These are phyloP conservation scores for Eupsilia transversa DNA, from an alignment of 2,888 invertebrate genomes.

Conservation along the genomic window DNA sequence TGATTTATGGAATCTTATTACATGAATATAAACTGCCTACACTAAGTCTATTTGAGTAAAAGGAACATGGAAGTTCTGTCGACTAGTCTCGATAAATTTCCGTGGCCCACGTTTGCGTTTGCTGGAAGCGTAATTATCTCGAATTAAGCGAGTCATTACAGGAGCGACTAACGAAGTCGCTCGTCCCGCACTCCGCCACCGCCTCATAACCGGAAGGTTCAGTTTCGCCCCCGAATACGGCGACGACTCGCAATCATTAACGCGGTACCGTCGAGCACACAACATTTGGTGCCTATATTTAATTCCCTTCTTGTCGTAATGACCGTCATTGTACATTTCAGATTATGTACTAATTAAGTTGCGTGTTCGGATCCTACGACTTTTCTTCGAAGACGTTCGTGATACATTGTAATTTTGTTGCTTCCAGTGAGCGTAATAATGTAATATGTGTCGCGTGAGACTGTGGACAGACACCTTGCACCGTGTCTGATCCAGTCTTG, in stretches of 20 bases:
- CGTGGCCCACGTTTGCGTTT: conserved; percentile 81
- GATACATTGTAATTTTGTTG: conserved; percentile 74
- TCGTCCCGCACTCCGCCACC: conserved; percentile 73
- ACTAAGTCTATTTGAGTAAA: conserved; percentile 73
- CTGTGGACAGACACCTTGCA: conserved; percentile 76
- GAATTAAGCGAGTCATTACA: conserved; percentile 88
- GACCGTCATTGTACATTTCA: conserved; percentile 74
- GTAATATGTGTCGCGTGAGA: conserved; percentile 75
- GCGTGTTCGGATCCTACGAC: conserved; percentile 68
- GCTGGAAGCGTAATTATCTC: conserved; percentile 86
- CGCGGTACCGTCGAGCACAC: conserved; percentile 78
- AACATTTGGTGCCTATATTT: conserved; percentile 79
- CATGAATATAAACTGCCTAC: conserved; percentile 77
- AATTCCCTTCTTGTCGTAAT: conserved; percentile 76
- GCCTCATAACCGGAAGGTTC: conserved; percentile 85
- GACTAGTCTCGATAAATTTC: conserved; percentile 82
- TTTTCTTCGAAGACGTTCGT: conserved; percentile 73
- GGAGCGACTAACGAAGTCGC: conserved; percentile 84
- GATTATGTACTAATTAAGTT: conserved; percentile 75
- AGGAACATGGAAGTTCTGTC: conserved; percentile 73
- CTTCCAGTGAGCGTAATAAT: conserved; percentile 70
- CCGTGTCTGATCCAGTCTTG: conserved; percentile 80
- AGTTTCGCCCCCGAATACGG: conserved; percentile 83
- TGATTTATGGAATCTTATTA: conserved; percentile 81
- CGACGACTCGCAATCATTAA: conserved; percentile 79